These are phyloP conservation scores for Asbolus verrucosus DNA, from an alignment of 1,140 invertebrate genomes.

Conservation along the genomic window DNA sequence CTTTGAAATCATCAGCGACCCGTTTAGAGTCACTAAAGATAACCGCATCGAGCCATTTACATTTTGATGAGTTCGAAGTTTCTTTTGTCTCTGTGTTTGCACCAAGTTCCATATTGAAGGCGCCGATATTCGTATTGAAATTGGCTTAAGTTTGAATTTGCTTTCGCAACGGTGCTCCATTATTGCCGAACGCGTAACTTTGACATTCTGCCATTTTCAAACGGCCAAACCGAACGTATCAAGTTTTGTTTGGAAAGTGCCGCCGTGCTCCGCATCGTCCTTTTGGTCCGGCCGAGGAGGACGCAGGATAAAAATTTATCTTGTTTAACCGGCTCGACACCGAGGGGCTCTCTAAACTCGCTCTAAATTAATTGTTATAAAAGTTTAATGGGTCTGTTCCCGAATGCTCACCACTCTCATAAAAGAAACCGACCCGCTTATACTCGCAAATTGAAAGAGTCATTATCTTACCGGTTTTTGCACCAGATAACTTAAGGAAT, in stretches of 20 bases:
- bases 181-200: slow-evolving; percentile 24
- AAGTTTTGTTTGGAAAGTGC: no score
- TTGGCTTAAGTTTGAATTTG: slow-evolving; percentile 44
- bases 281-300: no score
- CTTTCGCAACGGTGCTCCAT: slow-evolving; percentile 30
- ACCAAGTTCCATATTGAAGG: slow-evolving; percentile 42
- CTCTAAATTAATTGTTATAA: slow-evolving; percentile 22
- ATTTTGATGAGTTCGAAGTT: slow-evolving; percentile 60
- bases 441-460: slow-evolving; percentile 26
- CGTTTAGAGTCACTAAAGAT: slow-evolving; percentile 53
- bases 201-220: slow-evolving; percentile 14
- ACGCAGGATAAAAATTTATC: slow-evolving; percentile 13
- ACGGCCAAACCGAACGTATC: no score
- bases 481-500: no score
- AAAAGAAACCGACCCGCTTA: slow-evolving; percentile 20
- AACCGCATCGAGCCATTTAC: slow-evolving; percentile 60
- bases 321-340: slow-evolving; percentile 12
- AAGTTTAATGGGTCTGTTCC: slow-evolving; percentile 24
- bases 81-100: slow-evolving; percentile 55
- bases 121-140: slow-evolving; percentile 48
- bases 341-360: slow-evolving; percentile 3
- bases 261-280: no score
- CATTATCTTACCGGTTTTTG: no score
- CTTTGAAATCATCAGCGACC: slow-evolving; percentile 46
- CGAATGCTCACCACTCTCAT: slow-evolving; percentile 2